These are phyloP conservation scores for Corythoichthys haematopterus DNA, from an alignment of 2,113 vertebrate species.

Conservation along the genomic window DNA sequence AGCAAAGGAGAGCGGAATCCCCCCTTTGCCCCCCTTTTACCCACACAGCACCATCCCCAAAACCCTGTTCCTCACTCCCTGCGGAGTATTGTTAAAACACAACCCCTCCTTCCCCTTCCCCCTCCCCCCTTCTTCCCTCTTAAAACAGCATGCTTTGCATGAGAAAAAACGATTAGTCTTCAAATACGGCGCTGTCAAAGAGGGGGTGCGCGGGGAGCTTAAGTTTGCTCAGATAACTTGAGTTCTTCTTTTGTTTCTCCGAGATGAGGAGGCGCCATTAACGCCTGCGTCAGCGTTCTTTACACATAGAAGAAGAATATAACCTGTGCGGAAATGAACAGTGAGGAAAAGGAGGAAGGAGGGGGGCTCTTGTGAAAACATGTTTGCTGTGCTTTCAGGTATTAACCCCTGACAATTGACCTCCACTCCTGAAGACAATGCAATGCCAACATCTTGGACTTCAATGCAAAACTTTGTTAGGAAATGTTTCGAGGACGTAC, in stretches of 20 bases:
- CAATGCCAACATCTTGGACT: conserved; percentile 33
- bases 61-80: conserved; percentile 70
- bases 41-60: conserved; percentile 38
- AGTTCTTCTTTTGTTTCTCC: conserved; percentile 65
- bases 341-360: conserved; percentile 16
- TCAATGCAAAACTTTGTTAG: conserved; percentile 13
- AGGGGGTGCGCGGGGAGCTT: conserved; percentile 52
- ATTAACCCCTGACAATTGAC: conserved; percentile 67
- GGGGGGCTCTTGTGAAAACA: conserved; percentile 54
- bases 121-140: conserved; percentile 54
- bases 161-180: conserved; percentile 79
- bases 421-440: conserved; percentile 42
- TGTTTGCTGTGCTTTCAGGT: conserved; percentile 62
- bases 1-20: conserved; percentile 58
- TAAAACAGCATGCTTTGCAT: conserved; percentile 77
- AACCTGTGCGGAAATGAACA: conserved; percentile 44
- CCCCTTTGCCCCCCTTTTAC: conserved; percentile 10
- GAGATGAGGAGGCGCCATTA: conserved; percentile 64
- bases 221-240: conserved; percentile 66
- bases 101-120: conserved; percentile 55
- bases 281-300: conserved; percentile 57
- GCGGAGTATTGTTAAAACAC: conserved; percentile 78
- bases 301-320: conserved; percentile 31
- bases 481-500: background rate
- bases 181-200: conserved; percentile 72